Conservation (phyloP, 2,888 invertebrate species). For the Agrochola circellaris region DNA sequence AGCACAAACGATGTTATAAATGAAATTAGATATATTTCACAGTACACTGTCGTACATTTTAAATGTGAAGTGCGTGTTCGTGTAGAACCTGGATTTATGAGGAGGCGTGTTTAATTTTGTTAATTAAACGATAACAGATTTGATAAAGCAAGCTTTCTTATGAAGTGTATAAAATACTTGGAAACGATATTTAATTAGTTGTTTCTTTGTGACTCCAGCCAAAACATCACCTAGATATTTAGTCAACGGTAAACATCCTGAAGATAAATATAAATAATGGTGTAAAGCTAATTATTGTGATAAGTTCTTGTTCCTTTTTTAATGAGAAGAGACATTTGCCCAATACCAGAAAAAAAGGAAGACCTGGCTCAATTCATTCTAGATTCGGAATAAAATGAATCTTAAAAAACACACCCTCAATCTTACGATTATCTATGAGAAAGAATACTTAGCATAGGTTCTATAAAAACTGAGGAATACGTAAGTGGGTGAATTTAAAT, state of each 20-base stretch:
- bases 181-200: not conserved
- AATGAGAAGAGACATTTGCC: not conserved
- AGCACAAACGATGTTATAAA: slow-evolving; percentile 14
- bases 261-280: not conserved
- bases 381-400: slow-evolving; percentile 10
- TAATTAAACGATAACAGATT: slow-evolving; percentile 7
- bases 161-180: not conserved
- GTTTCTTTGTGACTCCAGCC: not conserved
- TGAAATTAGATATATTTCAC: slow-evolving; percentile 24
- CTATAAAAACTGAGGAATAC: slow-evolving; percentile 73
- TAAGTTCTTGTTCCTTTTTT: not conserved
- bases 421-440: slow-evolving; percentile 35
- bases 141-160: not conserved
- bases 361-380: not conserved
- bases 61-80: slow-evolving; percentile 33
- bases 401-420: not conserved
- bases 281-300: too few relatives aligned
- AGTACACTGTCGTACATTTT: slow-evolving; percentile 14
- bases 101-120: slow-evolving; percentile 20
- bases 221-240: not conserved
- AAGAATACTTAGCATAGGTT: slow-evolving; percentile 50
- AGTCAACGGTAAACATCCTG: not conserved
- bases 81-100: slow-evolving; percentile 23
- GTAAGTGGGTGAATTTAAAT: slow-evolving; percentile 78
- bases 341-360: not conserved